Base-by-base conservation (phyloP, 2,888 invertebrate species). In the Phengaris alcon region DNA sequence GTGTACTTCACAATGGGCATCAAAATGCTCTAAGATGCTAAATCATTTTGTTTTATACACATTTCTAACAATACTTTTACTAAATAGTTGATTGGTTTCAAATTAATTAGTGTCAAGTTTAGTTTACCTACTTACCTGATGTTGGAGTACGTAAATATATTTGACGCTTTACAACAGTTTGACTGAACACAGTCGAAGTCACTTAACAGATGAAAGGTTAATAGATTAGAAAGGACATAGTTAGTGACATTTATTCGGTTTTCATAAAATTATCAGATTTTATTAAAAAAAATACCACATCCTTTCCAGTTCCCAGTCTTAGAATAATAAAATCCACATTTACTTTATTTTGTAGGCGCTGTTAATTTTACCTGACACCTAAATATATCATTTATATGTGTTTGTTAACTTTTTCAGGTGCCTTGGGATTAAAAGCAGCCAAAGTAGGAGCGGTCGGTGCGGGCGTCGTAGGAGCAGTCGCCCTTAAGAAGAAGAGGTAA, bases 381-480 rank as follows among this genome's bases (percentile, higher is more conserved):
- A 35, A 35, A 35, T 35, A 35, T 48, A 7, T 48, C 48, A 6
- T 48, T 48, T 3, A 55, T n/a, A 8, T 35, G 4, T 59, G 9
- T 15, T 12, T 69, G 57, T 46, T 44, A 51, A 52, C 15, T 79
- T 35, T 79, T 78, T 3, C 77, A 83, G 83, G 83, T 74, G 82
- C 82, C 75, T 80, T 83, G 75, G 93, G 93, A 75, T 80, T 93
- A 79, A 93, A 91, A 81, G 93, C 89, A 77, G 91, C 86, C 46
- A 93, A 93, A 82, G 85, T 89, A 22, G 93, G 89, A 75, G 90
- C 88, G 2, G 88, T 88, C 3, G 88, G 87, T 74, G 87, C 87
- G 5, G 91, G 88, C 75, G 85, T 89, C 1, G 89, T 83, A 7
- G 91, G 90, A 55, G 91, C 89, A 0, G 79, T 90, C 68, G 92